Evolutionary conservation across 2,113 vertebrate species (phyloP).

Genomic region (Microcebus lehilahytsara): DNA sequence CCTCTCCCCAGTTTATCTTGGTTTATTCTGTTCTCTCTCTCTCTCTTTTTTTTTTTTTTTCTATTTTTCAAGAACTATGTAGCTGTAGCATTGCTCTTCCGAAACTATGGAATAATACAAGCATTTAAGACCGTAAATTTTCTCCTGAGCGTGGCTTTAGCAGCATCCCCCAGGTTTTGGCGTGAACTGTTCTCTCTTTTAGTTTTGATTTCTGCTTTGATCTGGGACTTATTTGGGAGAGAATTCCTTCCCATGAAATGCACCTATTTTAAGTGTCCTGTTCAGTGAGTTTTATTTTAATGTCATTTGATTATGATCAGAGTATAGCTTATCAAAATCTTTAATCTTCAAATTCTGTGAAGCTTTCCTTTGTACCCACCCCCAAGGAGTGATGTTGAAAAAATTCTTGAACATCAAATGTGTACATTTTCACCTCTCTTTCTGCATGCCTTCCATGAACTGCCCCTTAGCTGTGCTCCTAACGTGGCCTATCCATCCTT

Average conservation of each 20-base stretch:
- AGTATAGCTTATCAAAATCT: background rate
- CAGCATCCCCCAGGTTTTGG: accelerated
- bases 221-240: background rate
- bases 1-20: background rate
- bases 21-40: background rate
- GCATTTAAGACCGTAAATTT: background rate
- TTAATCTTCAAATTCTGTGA: background rate
- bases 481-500: background rate
- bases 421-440: background rate
- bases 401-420: background rate
- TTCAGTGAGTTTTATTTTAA: background rate
- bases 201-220: background rate
- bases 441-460: background rate
- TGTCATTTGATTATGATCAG: background rate
- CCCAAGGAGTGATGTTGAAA: background rate
- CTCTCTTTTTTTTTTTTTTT: too few relatives aligned
- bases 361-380: background rate
- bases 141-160: background rate
- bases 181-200: background rate
- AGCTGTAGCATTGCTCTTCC: background rate
- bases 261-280: too few relatives aligned
- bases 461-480: background rate
- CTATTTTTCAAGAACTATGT: background rate
- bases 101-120: background rate
- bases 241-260: background rate